Percentiles rank a stretch among this genome's conserved stretches.
These are phyloP conservation scores for Pardosa pseudoannulata DNA, from an alignment of 2,888 invertebrate genomes.

Conservation along the genomic window DNA sequence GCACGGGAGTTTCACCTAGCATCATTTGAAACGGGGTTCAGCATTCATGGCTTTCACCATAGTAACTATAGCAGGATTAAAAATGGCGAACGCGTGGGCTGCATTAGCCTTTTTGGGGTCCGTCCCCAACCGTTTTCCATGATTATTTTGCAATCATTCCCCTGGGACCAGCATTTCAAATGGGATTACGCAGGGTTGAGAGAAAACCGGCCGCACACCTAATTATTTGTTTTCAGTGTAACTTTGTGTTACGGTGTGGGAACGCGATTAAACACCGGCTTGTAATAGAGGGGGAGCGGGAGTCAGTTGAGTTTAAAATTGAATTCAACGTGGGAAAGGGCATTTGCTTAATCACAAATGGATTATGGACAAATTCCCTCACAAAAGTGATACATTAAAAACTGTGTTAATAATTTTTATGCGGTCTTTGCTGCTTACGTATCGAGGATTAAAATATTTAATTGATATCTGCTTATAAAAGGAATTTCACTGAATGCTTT, in stretches of 20 bases:
- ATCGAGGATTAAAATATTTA: too few relatives aligned
- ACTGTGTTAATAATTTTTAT: too few relatives aligned
- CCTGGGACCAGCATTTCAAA: conserved; percentile 50
- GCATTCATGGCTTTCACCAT: background rate
- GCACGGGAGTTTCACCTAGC: background rate
- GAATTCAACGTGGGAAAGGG: background rate
- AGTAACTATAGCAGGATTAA: conserved; percentile 37
- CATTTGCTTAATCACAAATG: background rate
- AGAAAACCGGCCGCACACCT: conserved; percentile 35
- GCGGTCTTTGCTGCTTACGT: too few relatives aligned
- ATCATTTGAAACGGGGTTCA: background rate
- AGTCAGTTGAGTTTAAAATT: conserved; percentile 16
- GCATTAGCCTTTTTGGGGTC: conserved; percentile 53
- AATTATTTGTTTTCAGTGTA: conserved; percentile 58
- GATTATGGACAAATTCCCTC: background rate
- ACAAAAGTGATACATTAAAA: too few relatives aligned
- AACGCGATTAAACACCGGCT: conserved; percentile 29
- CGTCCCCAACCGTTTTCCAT: conserved; percentile 13
- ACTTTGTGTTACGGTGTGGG: conserved; percentile 27
- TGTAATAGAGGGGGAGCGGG: conserved; percentile 20
- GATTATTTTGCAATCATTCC: conserved; percentile 60
- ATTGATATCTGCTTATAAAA: too few relatives aligned
- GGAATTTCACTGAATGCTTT: too few relatives aligned
- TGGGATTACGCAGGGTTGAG: conserved; percentile 45
- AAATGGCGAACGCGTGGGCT: conserved; percentile 43